Evolutionary conservation across 37 sponge, comb jelly and placozoan genomes (phyloP).

Genomic region (Dysidea cf. avara): DNA sequence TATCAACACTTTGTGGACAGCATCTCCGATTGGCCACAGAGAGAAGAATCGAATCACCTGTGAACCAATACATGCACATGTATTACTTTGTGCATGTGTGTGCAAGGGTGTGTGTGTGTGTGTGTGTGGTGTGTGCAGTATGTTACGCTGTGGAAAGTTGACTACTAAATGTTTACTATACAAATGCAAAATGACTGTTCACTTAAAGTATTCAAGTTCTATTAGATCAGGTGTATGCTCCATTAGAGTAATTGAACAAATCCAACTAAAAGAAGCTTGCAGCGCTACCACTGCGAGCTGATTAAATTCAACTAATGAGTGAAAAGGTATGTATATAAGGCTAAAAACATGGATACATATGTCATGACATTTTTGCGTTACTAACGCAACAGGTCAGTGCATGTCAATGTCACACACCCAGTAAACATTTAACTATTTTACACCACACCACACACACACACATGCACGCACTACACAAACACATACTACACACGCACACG

Average conservation of each 20-base stretch:
- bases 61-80: too few relatives aligned
- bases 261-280: too few relatives aligned
- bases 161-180: not conserved
- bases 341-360: too few relatives aligned
- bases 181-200: too few relatives aligned
- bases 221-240: too few relatives aligned
- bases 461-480: slow-evolving; percentile 13
- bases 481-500: slow-evolving; percentile 10
- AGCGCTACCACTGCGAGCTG: too few relatives aligned
- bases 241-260: too few relatives aligned
- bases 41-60: slow-evolving; percentile 62
- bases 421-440: not conserved
- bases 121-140: too few relatives aligned
- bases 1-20: slow-evolving; percentile 34
- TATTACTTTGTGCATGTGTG: not conserved
- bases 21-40: slow-evolving; percentile 81
- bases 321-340: too few relatives aligned
- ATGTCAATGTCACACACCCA: not conserved
- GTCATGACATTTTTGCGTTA: too few relatives aligned
- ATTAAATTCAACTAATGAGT: too few relatives aligned
- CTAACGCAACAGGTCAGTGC: not conserved
- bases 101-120: too few relatives aligned
- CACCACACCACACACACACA: slow-evolving; percentile 18
- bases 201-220: not conserved
- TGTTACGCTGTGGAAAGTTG: not conserved